Conservation (phyloP, 2,797 vertebrate species). For the Anniella stebbinsi region DNA sequence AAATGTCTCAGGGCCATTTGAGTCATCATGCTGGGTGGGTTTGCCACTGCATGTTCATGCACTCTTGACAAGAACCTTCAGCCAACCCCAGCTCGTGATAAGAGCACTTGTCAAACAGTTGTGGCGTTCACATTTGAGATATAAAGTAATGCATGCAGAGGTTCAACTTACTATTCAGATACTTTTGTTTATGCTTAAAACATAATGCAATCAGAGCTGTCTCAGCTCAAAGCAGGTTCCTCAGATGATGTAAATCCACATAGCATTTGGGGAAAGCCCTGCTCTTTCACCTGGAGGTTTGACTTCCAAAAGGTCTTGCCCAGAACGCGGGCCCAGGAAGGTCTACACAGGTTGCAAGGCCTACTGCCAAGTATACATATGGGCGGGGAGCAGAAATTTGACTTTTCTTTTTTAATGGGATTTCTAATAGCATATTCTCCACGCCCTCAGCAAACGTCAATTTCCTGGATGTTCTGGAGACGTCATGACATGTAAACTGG, state of each 20-base stretch:
- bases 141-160: too few species aligned
- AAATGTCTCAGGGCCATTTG: not conserved
- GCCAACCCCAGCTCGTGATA: not conserved
- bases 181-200: not conserved
- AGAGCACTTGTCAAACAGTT: not conserved
- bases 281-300: not conserved
- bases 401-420: too few species aligned
- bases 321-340: not conserved
- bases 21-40: not conserved
- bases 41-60: not conserved
- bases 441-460: too few species aligned
- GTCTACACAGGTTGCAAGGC: not conserved
- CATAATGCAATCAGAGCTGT: not conserved
- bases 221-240: not conserved
- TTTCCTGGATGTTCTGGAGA: not conserved
- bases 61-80: not conserved
- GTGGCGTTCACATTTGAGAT: not conserved
- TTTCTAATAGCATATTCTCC: not conserved
- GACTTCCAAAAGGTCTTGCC: not conserved
- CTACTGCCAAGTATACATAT: not conserved
- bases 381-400: not conserved
- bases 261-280: not conserved
- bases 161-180: not conserved
- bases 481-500: not conserved
- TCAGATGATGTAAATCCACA: accelerated